These are phyloP conservation scores for Anseranas semipalmata DNA, from an alignment of 2,113 vertebrate species.

Conservation along the genomic window DNA sequence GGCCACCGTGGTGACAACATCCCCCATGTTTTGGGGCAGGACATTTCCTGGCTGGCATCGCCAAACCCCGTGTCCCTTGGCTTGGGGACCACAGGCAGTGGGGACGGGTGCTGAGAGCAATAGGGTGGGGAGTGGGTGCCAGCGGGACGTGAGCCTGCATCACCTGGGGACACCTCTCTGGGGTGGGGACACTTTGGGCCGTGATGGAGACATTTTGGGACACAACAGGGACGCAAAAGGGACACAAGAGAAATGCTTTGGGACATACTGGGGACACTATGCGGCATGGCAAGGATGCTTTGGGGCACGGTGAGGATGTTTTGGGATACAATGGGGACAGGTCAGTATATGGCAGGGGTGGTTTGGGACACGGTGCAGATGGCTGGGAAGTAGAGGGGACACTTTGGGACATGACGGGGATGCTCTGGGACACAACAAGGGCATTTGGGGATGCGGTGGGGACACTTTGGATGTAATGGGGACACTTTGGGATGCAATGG, in stretches of 20 bases:
- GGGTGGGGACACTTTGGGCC: neutral
- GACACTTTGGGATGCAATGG: neutral
- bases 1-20: fast-evolving
- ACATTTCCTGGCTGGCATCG: neutral
- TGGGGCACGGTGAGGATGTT: neutral
- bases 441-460: neutral
- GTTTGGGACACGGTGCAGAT: neutral
- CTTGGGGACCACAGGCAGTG: neutral
- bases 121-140: fast-evolving
- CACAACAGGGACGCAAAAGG: neutral
- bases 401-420: neutral
- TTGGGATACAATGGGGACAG: neutral
- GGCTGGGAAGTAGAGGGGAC: neutral
- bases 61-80: neutral
- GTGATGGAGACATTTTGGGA: neutral
- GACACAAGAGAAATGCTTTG: neutral
- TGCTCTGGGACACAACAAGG: neutral
- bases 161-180: neutral
- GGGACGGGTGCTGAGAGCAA: fast-evolving
- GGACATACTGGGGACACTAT: neutral
- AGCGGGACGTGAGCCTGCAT: fast-evolving
- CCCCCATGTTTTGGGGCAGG: neutral
- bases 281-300: neutral
- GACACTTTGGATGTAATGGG: neutral
- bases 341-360: neutral